A percentile compares a stretch with the other conserved stretches of the same genome.
Evolutionary conservation across 2,888 invertebrate species (phyloP).

Genomic region (Toxonevra muliebris): DNA sequence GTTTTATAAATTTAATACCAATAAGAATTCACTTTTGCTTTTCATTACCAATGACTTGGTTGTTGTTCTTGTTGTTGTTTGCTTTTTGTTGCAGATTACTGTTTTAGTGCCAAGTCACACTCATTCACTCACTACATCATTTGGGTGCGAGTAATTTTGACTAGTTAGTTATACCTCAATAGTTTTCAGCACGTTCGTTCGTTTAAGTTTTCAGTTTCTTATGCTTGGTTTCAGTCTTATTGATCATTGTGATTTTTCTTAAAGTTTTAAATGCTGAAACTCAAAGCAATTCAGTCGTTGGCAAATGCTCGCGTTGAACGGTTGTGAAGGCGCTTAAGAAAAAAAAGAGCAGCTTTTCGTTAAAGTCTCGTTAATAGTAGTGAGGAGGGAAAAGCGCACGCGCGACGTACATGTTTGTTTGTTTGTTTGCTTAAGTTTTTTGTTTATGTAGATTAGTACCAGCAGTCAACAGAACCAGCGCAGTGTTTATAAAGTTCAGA

Average conservation of each 20-base stretch:
- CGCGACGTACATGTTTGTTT: neutral
- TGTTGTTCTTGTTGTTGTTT: conserved; percentile 17
- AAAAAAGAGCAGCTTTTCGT: too few species aligned
- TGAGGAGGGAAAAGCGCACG: neutral
- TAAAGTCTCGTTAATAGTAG: neutral
- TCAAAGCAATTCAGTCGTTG: conserved; percentile 59
- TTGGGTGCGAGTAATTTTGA: neutral
- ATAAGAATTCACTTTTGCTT: conserved; percentile 36
- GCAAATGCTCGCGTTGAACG: conserved; percentile 61
- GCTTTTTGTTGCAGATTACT: conserved; percentile 3
- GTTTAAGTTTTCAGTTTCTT: conserved; percentile 13
- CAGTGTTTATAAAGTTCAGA: too few species aligned
- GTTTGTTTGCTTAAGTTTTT: neutral
- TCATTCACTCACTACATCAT: conserved; percentile 1
- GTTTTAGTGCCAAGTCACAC: conserved; percentile 16
- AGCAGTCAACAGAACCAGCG: neutral
- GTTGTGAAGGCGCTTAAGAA: conserved; percentile 48
- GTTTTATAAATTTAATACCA: neutral
- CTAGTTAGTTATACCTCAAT: neutral
- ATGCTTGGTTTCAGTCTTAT: neutral
- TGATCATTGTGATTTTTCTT: conserved; percentile 16
- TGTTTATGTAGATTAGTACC: neutral
- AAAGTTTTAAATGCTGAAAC: conserved; percentile 41
- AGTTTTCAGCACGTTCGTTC: conserved; percentile 12
- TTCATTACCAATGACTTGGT: conserved; percentile 14